Evolutionary conservation across 2,113 vertebrate genomes (phyloP).

Genomic region (Odocoileus virginianus): DNA sequence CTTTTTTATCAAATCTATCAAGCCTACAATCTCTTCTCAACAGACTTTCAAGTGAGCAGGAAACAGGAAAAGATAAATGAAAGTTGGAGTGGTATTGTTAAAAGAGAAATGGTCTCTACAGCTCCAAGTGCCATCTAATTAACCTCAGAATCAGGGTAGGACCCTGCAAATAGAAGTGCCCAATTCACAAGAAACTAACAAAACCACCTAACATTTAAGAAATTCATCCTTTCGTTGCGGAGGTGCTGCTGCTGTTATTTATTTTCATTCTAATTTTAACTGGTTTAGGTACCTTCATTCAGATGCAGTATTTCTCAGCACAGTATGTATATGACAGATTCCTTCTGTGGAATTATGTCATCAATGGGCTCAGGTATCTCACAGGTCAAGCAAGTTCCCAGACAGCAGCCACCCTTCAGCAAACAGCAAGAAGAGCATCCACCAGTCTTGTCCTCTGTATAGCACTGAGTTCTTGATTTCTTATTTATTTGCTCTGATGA

Average conservation of each 20-base stretch:
- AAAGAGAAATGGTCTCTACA: background rate
- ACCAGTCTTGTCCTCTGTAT: background rate
- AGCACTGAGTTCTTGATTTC: background rate
- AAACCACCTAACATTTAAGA: background rate
- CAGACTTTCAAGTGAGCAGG: conserved; percentile 28
- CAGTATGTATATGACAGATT: background rate
- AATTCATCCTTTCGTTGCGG: background rate
- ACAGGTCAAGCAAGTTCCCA: background rate
- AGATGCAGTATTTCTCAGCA: background rate
- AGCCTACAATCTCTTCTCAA: conserved; percentile 15
- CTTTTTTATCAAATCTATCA: background rate
- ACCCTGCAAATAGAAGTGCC: background rate
- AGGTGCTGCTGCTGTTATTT: background rate
- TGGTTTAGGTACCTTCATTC: background rate
- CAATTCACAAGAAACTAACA: background rate
- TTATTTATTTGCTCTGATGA: background rate
- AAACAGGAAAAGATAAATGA: conserved; percentile 40
- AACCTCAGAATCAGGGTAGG: background rate
- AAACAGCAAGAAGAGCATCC: background rate
- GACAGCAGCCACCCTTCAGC: background rate
- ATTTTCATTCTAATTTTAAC: conserved; percentile 11
- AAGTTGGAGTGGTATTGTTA: background rate
- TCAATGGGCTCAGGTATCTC: background rate
- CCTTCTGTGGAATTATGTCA: background rate
- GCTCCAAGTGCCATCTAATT: background rate